Conservation (phyloP, 2,797 vertebrate genomes). For the Etheostoma perlongum region DNA sequence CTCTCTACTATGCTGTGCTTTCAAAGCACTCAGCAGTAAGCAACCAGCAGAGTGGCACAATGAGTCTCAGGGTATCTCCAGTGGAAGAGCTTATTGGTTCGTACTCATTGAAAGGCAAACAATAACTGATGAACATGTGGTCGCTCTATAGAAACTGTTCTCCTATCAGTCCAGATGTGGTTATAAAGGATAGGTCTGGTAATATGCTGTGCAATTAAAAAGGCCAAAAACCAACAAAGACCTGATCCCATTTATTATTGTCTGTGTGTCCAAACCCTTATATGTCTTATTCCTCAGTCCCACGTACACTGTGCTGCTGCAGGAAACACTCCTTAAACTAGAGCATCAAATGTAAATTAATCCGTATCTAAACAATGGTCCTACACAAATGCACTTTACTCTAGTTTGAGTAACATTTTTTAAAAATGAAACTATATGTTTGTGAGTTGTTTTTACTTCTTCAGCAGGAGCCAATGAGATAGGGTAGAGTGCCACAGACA, state of each 20-base stretch:
- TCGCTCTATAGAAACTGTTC: background rate
- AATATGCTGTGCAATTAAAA: background rate
- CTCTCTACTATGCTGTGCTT: constrained; percentile 68
- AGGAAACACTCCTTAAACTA: background rate
- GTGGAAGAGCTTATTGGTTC: constrained; percentile 41
- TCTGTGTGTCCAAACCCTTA: background rate
- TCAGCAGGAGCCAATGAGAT: background rate
- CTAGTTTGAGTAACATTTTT: background rate
- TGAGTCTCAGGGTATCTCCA: constrained; percentile 64
- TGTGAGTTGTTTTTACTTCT: background rate
- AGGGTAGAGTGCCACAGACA: background rate
- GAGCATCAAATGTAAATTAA: background rate
- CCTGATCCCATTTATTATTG: background rate
- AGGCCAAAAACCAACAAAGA: constrained; percentile 5
- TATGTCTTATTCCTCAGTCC: background rate
- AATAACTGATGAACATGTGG: constrained; percentile 23
- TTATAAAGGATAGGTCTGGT: background rate
- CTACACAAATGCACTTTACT: background rate
- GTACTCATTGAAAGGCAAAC: constrained; percentile 16
- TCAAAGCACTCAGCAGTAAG: constrained; percentile 78
- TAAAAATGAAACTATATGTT: background rate
- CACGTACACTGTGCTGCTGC: background rate
- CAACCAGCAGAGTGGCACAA: constrained; percentile 66
- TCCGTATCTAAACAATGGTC: background rate
- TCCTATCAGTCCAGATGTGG: constrained; percentile 6